These are phyloP conservation scores for Struthidea cinerea DNA, from an alignment of 2,113 vertebrate species.

Conservation along the genomic window DNA sequence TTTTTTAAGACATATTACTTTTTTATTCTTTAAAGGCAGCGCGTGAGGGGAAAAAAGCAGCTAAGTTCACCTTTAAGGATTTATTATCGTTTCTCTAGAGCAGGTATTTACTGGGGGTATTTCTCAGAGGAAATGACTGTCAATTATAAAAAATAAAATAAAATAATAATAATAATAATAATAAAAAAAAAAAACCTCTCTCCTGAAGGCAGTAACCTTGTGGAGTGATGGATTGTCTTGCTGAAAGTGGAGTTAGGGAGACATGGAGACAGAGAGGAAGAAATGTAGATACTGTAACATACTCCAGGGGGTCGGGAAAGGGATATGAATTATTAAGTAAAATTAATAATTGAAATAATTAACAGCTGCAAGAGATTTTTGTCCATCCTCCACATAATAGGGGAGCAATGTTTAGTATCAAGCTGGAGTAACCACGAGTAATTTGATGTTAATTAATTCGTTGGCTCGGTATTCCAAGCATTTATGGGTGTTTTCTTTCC, in stretches of 20 bases:
- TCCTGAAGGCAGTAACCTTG: slow-evolving; percentile 27
- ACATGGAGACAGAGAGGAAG: background rate
- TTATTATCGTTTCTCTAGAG: background rate
- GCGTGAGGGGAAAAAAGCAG: background rate
- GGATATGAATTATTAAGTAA: slow-evolving; percentile 66
- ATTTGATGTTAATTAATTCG: slow-evolving; percentile 68
- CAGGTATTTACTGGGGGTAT: background rate
- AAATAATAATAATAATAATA: background rate
- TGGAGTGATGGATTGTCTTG: background rate
- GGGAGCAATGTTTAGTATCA: slow-evolving; percentile 30
- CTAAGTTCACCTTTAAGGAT: slow-evolving; percentile 51
- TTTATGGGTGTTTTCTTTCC: slow-evolving; percentile 51
- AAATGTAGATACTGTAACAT: slow-evolving; percentile 17
- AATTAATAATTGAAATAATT: slow-evolving; percentile 71
- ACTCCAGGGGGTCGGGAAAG: slow-evolving; percentile 22
- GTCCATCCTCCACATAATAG: slow-evolving; percentile 40
- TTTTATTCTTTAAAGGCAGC: background rate
- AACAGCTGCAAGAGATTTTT: slow-evolving; percentile 56
- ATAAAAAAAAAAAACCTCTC: background rate
- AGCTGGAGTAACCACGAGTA: slow-evolving; percentile 39
- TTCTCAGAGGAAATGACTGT: slow-evolving; percentile 11
- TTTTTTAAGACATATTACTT: background rate
- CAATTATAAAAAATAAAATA: slow-evolving; percentile 19
- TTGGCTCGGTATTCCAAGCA: slow-evolving; percentile 26
- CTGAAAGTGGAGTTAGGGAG: background rate